A percentile compares a stretch with the other conserved stretches of the same genome.
phyloP scores from a whole-genome alignment of 37 sponge, comb jelly and placozoan genomes.

The Geodia barretti region DNA sequence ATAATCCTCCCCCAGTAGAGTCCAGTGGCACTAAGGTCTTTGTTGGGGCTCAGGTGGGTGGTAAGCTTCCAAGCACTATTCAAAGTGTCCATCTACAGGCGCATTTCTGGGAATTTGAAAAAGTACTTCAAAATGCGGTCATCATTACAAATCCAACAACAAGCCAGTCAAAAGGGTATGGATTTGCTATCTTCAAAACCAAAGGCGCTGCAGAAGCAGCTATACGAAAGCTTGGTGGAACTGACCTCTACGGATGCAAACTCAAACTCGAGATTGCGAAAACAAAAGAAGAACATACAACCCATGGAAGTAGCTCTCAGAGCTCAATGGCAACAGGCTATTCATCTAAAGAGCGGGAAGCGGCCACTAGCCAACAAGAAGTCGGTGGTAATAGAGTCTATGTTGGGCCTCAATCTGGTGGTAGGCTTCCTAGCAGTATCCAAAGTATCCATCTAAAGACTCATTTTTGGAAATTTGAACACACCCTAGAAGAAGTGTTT shows the following conservation, averaged over 20 bases:
- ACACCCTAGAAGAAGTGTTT: too few relatives aligned
- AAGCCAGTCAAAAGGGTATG: constrained; percentile 31
- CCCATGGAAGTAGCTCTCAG: not conserved
- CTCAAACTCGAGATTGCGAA: too few relatives aligned
- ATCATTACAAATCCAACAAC: constrained; percentile 11
- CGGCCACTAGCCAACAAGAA: too few relatives aligned
- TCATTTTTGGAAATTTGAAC: too few relatives aligned
- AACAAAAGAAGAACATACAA: too few relatives aligned
- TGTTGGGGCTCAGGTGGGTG: not conserved
- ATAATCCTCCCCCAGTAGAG: not conserved
- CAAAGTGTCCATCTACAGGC: not conserved
- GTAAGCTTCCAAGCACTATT: constrained; percentile 7
- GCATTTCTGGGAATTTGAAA: constrained; percentile 20
- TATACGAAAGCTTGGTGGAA: constrained; percentile 1
- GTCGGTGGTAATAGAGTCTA: too few relatives aligned
- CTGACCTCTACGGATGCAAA: not conserved
- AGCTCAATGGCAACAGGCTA: too few relatives aligned
- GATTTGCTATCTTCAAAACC: constrained; percentile 26
- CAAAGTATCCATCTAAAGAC: too few relatives aligned
- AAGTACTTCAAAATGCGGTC: constrained; percentile 4
- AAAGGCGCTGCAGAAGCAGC: constrained; percentile 23
- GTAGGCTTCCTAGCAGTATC: too few relatives aligned
- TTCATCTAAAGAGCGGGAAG: too few relatives aligned
- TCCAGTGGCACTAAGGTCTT: not conserved
- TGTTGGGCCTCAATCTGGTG: too few relatives aligned